Conservation (phyloP, 2,797 vertebrate species). For the Falco concolor region DNA sequence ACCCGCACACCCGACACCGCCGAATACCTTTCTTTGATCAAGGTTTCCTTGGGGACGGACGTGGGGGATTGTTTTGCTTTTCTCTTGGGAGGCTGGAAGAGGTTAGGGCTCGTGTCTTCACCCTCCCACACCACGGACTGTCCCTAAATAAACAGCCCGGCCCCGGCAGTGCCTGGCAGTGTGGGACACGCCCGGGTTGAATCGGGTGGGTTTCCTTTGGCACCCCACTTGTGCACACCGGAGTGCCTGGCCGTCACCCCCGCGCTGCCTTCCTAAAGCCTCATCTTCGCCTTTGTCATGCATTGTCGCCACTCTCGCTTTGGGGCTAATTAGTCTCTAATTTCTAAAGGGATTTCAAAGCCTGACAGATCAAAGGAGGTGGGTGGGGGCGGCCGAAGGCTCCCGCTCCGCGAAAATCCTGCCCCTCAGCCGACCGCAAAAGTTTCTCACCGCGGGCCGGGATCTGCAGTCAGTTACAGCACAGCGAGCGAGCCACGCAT, state of each 20-base stretch:
- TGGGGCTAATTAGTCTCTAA: not conserved
- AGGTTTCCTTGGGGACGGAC: not conserved
- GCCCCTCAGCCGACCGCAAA: not conserved
- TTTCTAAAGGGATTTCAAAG: conserved; percentile 8
- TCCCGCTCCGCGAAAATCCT: not conserved
- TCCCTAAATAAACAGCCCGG: not conserved
- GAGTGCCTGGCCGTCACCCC: not conserved
- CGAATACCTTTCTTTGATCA: not conserved
- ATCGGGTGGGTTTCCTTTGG: not conserved
- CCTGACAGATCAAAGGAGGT: not conserved
- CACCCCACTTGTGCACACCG: not conserved
- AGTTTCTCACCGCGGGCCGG: not conserved
- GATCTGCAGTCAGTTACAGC: not conserved
- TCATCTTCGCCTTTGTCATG: not conserved
- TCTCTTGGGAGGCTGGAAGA: not conserved
- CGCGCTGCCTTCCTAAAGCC: not conserved
- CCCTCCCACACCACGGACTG: not conserved
- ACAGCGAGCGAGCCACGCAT: rapidly evolving
- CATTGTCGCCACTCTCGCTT: not conserved
- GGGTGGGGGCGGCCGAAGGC: not conserved
- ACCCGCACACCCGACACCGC: not conserved
- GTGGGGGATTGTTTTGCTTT: not conserved
- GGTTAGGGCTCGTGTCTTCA: not conserved
- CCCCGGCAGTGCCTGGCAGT: not conserved
- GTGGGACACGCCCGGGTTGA: not conserved